Conservation (phyloP, 1,140 invertebrate species). For the Platyscapa corneri region DNA sequence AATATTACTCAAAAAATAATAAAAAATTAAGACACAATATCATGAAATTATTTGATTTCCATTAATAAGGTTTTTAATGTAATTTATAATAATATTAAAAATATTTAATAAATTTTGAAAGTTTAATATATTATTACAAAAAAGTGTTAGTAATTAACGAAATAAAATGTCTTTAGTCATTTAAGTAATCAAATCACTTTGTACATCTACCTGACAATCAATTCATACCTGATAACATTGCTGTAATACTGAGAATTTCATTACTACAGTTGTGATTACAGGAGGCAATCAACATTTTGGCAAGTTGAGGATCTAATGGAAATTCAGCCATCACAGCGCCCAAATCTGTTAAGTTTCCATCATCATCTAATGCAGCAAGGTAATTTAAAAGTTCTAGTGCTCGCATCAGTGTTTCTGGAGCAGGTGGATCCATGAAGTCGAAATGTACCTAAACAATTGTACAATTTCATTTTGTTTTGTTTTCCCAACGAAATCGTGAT, state of each 20-base stretch:
- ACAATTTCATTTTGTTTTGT: not conserved
- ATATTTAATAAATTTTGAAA: not conserved
- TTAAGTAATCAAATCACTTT: too few relatives aligned
- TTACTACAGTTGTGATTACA: conserved; percentile 99
- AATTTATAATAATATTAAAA: not conserved
- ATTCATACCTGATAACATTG: conserved; percentile 97
- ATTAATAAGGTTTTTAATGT: not conserved
- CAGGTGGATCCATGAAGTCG: conserved; percentile 99
- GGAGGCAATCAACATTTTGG: conserved; percentile 98
- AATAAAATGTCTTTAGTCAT: too few relatives aligned
- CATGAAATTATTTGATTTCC: not conserved
- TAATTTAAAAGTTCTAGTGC: conserved; percentile 98
- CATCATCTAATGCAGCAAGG: conserved; percentile 96
- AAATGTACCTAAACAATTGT: conserved; percentile 85
- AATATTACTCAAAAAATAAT: not conserved
- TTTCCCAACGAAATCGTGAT: too few relatives aligned
- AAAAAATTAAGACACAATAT: not conserved
- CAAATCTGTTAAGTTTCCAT: conserved; percentile 95
- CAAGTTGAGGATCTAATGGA: conserved; percentile 98
- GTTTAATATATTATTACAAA: not conserved
- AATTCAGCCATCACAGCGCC: conserved; percentile 99
- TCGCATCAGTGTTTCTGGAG: conserved; percentile 99
- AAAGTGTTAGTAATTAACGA: not conserved
- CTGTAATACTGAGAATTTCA: conserved; percentile 98
- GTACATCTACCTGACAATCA: conserved; percentile 38